Evolutionary conservation across 1,140 invertebrate species (phyloP), one percentile per base, ranked within the genome.

Genomic region (Trichonephila clavata): DNA sequence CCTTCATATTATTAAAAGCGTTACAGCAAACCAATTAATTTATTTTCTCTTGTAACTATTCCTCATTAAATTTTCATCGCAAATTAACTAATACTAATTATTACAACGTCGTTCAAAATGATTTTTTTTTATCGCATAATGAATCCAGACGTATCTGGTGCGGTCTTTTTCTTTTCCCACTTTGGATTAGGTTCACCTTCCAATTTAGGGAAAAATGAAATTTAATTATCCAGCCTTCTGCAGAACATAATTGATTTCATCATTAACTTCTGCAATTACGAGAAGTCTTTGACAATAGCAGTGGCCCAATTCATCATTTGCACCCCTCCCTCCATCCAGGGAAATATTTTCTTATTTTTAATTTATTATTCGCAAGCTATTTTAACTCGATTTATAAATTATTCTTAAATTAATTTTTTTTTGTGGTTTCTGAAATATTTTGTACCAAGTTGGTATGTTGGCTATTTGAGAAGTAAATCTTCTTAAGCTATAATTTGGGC

Each of bases 281-380:
- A 7, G 65, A 68, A 68, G 65, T 68, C 65, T 68, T 68, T 24
- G 65, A 68, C 21, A 68, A 68, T 68, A 68, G 21, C n/a, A 68
- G 65, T 2, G 24, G 65, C 14, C 65, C 65, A 68, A 68, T 68
- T 68, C 65, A 68, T 68, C 65, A 68, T 24, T 68, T 50, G 50
- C 10, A 10, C 50, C 50, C 50, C 50, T 50, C 10, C 50, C 50
- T 7, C 50, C 50, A 50, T 50, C 50, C 50, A 10, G 13, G 10
- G n/a, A 68, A 68, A 68, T 68, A 68, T 68, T 68, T 68, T 68
- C 65, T 68, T 68, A 68, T 24, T 68, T 68, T 68, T n/a, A 68
- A 68, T 68, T 68, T 24, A 14, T n/a, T n/a, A 68, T 68, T 68
- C 65, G 27, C n/a, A 24, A 68, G 24, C 65, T 68, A 50, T 50